These are phyloP conservation scores for Macaca nemestrina DNA, from an alignment of 2,113 vertebrate species.

Conservation along the genomic window DNA sequence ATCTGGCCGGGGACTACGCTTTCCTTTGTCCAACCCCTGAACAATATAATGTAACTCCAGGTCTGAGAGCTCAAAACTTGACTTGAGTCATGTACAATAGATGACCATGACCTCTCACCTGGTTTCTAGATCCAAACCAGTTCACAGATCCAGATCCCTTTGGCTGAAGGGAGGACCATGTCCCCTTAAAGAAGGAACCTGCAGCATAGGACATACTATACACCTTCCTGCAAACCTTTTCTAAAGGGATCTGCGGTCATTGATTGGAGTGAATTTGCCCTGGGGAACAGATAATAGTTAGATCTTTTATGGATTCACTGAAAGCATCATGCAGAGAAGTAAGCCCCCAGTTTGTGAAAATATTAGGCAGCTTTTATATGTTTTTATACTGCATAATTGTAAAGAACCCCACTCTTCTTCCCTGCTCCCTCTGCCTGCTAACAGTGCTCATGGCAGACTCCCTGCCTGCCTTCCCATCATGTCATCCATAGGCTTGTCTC, in stretches of 20 bases:
- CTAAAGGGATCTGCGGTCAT: neutral
- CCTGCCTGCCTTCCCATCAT: too few relatives aligned
- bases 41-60: neutral
- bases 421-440: neutral
- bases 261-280: neutral
- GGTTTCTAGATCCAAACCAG: neutral
- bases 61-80: neutral
- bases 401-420: neutral
- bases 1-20: neutral
- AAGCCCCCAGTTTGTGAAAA: neutral
- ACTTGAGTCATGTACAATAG: neutral
- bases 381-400: neutral
- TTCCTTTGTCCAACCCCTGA: neutral
- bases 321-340: conserved; percentile 1
- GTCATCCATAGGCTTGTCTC: neutral
- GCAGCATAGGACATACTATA: neutral
- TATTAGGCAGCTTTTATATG: neutral
- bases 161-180: neutral
- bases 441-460: neutral
- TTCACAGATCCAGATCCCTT: neutral
- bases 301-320: neutral
- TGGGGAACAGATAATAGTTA: neutral
- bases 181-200: neutral
- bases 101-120: neutral
- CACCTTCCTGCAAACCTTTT: neutral